A percentile compares a stretch with the other conserved stretches of the same genome.
Evolutionary conservation across 2,888 invertebrate species (phyloP).

Genomic region (Anoplius nigerrimus): DNA sequence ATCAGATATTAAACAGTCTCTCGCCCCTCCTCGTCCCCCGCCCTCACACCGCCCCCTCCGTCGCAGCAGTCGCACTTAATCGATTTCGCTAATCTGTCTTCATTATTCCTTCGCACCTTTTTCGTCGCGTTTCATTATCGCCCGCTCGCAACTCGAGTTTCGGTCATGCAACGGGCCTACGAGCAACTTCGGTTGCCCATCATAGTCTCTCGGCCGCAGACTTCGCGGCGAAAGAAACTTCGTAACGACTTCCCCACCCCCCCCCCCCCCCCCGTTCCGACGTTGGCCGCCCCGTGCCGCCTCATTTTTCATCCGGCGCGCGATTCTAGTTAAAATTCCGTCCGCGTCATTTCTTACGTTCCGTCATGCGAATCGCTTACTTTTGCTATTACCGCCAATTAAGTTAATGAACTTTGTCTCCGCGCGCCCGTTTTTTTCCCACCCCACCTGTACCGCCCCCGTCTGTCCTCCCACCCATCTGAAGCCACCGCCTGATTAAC

Average conservation of each 20-base stretch:
- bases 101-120: not conserved
- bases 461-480: too few relatives aligned
- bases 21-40: too few relatives aligned
- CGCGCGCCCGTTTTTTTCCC: not conserved
- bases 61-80: too few relatives aligned
- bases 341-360: not conserved
- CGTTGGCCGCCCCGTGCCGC: not conserved
- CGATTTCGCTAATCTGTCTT: too few relatives aligned
- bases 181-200: too few relatives aligned
- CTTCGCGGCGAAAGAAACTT: not conserved
- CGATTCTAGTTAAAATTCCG: slow-evolving; percentile 3
- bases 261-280: too few relatives aligned
- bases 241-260: slow-evolving; percentile 4
- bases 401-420: not conserved
- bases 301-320: not conserved
- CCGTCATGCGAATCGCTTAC: not conserved
- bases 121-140: not conserved
- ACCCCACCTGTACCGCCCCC: too few relatives aligned
- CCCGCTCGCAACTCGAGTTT: not conserved
- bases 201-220: too few relatives aligned
- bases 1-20: too few relatives aligned
- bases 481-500: too few relatives aligned
- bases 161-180: not conserved
- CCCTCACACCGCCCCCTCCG: too few relatives aligned
- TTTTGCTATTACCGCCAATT: slow-evolving; percentile 2